Evolutionary conservation across 2,888 invertebrate species (phyloP), one percentile per base, ranked within the genome.

Genomic region (Ligdia adustata): DNA sequence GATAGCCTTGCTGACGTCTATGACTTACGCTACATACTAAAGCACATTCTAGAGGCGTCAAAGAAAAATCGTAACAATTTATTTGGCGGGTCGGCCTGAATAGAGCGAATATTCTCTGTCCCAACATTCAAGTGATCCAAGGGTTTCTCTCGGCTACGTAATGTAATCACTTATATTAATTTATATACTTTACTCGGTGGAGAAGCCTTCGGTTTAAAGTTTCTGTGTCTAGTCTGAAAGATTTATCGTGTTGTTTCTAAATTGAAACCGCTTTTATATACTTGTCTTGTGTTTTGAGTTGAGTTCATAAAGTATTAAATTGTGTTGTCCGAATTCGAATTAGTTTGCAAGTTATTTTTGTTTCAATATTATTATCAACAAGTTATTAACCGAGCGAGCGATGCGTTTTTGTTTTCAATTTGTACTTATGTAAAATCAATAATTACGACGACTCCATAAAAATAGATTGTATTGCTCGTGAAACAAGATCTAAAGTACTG

Each of bases 11-110:
- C n/a, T n/a, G n/a, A n/a, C n/a, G n/a, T n/a, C 51, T 28, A 16
- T 55, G 35, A 47, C 60, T 65, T 59, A 59, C 35, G 48, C 69
- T 69, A 50, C 42, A 57, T 52, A 44, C 57, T 53, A 72, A 72
- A 76, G 68, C 70, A 75, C 76, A 72, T 79, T 79, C 77, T 69
- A 69, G 76, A 77, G 79, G 79, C 82, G 80, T 82, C 82, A 82
- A 85, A 84, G 85, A 86, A 84, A 84, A 84, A 86, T 84, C 75
- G 85, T 77, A 27, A 55, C 85, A 81, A 85, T 86, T 86, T 85
- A 82, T 83, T 82, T 75, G 69, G 70, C 69, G 67, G 71, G 62
- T 67, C 74, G 70, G 62, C 65, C 70, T 74, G 74, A 80, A 81
- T 75, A 66, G 75, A 73, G 70, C 64, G 67, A 75, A 76, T 77